Evolutionary conservation across 2,797 vertebrate genomes (phyloP), one percentile per base, ranked within the genome.

Genomic region (Spinibarbus caldwelli): DNA sequence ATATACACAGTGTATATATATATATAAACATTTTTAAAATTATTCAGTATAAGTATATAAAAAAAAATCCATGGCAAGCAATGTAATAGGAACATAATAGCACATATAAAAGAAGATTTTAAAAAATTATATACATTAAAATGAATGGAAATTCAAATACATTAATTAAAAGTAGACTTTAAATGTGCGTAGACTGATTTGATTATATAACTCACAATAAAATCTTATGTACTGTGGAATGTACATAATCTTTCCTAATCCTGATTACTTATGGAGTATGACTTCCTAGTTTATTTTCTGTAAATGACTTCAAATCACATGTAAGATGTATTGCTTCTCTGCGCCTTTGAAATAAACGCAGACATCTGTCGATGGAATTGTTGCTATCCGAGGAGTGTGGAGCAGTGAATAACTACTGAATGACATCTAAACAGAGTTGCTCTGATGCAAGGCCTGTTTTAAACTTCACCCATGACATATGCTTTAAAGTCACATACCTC

Each of bases 381-480:
- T 41, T 76, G 41, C 79, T 83, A 81, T 89, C 71, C 26, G 36
- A 34, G 31, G 81, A 49, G 81, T 38, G 62, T 78, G 76, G 70
- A 71, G 84, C 19, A 45, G 47, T 26, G 31, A 77, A 76, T 64
- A 81, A 41, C 71, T 76, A 83, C 29, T 76, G 43, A n/a, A 49
- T 83, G 64, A 78, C 52, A 66, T 78, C 62, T 77, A 78, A 84
- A 84, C 83, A 84, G 17, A 52, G 67, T 77, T 87, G 77, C 68
- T 59, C 49, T 84, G 87, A 89, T 66, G 78, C 68, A 82, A 78
- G 78, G 7, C 6, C 72, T 87, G 59, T 86, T 88, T 87, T 84
- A 84, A 84, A 87, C 57, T 68, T 66, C 21, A 72, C 57, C 52
- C 14, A 82, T 82, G 86, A 88, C 80, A 85, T 81, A 85, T 7